phyloP scores from a whole-genome alignment of 2,113 vertebrate genomes.

The Epinephelus moara region DNA sequence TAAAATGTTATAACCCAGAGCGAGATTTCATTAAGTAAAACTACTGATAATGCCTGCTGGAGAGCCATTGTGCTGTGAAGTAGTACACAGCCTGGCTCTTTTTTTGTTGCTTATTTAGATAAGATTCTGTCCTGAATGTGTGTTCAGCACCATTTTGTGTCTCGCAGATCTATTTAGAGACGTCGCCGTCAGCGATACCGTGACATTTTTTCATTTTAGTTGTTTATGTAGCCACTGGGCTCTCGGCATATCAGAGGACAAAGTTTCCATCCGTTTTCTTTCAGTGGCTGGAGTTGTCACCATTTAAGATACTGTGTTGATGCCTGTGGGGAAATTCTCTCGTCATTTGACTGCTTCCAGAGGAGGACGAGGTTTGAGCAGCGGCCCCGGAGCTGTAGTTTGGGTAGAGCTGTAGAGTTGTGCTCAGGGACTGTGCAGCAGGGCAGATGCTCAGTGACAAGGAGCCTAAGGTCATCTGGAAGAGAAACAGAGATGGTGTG shows the following conservation, averaged over 20 bases:
- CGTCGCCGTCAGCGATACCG: neutral
- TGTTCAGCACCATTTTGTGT: neutral
- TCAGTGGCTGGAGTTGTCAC: neutral
- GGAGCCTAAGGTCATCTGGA: constrained; percentile 4
- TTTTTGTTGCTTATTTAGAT: neutral
- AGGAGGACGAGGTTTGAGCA: neutral
- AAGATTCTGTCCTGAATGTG: neutral
- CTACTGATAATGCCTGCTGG: neutral
- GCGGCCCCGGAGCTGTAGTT: constrained; percentile 1
- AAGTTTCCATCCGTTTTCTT: neutral
- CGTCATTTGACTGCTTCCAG: constrained; percentile 2
- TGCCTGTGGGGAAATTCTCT: constrained; percentile 12
- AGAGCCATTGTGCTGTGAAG: neutral
- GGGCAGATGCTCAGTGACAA: constrained; percentile 21
- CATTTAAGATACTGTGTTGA: neutral
- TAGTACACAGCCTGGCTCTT: neutral
- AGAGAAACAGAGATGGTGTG: neutral
- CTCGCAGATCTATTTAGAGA: neutral
- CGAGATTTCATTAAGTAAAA: neutral
- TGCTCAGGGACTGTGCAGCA: constrained; percentile 14
- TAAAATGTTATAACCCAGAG: neutral
- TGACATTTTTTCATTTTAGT: constrained; percentile 1
- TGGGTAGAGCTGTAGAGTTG: neutral
- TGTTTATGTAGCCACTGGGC: neutral
- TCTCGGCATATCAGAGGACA: neutral